Evolutionary conservation across 2,113 vertebrate genomes (phyloP), one percentile per base, ranked within the genome.

Genomic region (Coracopsis vasa): DNA sequence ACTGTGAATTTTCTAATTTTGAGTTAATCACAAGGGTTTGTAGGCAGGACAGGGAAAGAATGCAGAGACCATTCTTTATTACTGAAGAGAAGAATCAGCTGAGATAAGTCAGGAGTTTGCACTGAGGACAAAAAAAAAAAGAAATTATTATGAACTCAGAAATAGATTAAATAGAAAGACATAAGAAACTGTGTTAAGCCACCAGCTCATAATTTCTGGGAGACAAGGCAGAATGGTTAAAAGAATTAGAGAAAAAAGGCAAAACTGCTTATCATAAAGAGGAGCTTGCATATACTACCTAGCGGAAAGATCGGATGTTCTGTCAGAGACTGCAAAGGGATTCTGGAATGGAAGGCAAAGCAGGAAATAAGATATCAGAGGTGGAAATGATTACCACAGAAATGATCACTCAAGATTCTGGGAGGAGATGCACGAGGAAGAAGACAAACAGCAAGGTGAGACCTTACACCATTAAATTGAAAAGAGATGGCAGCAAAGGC

Each of bases 291-390:
- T 14, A 20, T n/a, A 31, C 2, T 58, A 3, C 8, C 5, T 20
- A 37, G 25, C 45, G 25, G 18, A 74, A 89, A 65, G 6, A 14
- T 20, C 0, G 0, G 2, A 31, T 61, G 27, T 18, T 13, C 35
- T 71, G n/a, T 12, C 79, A 42, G 4, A 62, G 2, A 56, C 4
- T 42, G 14, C 3, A 51, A 35, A 56, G 7, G 33, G 2, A 13
- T 44, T 53, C 29, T 50, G 3, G 41, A 80, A 69, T 14, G 8
- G 24, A 64, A 66, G 20, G 14, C 11, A 79, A 87, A 48, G 15
- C 3, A 72, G 35, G 23, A 86, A 89, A 61, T 54, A 72, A 75
- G 23, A 65, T 33, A 56, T 35, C 37, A 37, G 42, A 80, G 9
- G 6, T 39, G 27, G 41, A 60, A 60, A 50, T 18, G 23, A 47